Evolutionary conservation across 2,888 invertebrate genomes (phyloP).

Genomic region (Tipula helvola): DNA sequence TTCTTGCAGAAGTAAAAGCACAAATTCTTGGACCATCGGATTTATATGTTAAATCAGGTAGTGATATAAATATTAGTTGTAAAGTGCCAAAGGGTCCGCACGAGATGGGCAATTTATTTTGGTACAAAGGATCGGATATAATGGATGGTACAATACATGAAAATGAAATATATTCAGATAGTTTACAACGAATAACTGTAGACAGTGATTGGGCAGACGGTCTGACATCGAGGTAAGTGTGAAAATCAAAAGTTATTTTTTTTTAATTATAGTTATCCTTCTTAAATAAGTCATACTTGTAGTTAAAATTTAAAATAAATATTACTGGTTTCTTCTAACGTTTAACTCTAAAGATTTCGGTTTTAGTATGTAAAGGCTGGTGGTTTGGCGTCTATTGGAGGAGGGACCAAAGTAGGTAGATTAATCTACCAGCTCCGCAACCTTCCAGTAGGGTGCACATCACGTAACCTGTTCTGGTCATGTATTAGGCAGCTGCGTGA

Average conservation of each 20-base stretch:
- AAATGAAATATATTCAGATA: slow-evolving; percentile 23
- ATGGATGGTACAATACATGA: slow-evolving; percentile 19
- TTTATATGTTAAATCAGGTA: slow-evolving; percentile 79
- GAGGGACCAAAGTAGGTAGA: too few relatives aligned
- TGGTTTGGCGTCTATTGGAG: too few relatives aligned
- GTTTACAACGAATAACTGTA: slow-evolving; percentile 44
- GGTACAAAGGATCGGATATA: slow-evolving; percentile 55
- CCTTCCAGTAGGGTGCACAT: too few relatives aligned
- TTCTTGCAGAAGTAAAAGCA: slow-evolving; percentile 60
- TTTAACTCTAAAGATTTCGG: too few relatives aligned
- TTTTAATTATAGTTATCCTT: too few relatives aligned
- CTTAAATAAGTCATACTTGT: too few relatives aligned
- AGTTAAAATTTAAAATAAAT: too few relatives aligned
- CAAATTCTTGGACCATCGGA: slow-evolving; percentile 67
- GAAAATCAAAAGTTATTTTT: neutral
- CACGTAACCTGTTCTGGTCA: too few relatives aligned
- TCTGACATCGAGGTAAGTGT: slow-evolving; percentile 48
- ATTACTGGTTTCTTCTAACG: too few relatives aligned
- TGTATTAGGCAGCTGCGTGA: too few relatives aligned
- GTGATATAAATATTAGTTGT: slow-evolving; percentile 72
- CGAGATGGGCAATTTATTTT: slow-evolving; percentile 76
- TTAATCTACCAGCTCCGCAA: too few relatives aligned
- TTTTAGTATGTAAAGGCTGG: too few relatives aligned
- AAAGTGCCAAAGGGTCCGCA: slow-evolving; percentile 78
- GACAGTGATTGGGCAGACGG: slow-evolving; percentile 73